Percentiles rank a stretch among this genome's conserved stretches.
phyloP scores from a whole-genome alignment of 2,797 vertebrate genomes.

The Cercopithecus petaurista region DNA sequence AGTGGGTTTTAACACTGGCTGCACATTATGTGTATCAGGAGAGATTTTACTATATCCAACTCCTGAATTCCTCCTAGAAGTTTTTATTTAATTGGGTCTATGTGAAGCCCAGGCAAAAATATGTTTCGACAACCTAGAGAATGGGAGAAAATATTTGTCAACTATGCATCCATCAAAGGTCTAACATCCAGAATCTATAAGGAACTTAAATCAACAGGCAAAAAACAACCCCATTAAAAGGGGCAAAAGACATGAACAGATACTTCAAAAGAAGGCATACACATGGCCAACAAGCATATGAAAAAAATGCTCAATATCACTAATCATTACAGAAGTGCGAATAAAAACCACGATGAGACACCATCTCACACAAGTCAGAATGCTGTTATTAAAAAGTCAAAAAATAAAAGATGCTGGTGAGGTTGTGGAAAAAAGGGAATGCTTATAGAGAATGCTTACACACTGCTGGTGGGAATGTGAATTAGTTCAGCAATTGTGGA shows the following conservation, averaged over 20 bases:
- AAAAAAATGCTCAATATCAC: not conserved
- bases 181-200: not conserved
- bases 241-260: not conserved
- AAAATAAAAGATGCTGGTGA: not conserved
- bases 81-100: not conserved
- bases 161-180: not conserved
- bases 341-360: not conserved
- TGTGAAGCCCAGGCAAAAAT: not conserved
- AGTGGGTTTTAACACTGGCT: not conserved
- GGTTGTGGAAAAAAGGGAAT: not conserved
- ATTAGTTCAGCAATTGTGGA: not conserved
- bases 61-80: not conserved
- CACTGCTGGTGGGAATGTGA: not conserved
- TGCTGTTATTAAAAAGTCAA: not conserved
- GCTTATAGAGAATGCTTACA: not conserved
- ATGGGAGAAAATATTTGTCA: not conserved
- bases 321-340: not conserved
- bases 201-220: not conserved
- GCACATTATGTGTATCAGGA: not conserved
- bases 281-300: not conserved
- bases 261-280: not conserved
- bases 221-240: not conserved
- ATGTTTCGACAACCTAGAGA: not conserved
- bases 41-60: not conserved
- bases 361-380: not conserved